Evolutionary conservation across 1,140 invertebrate genomes (phyloP).

Genomic region (Orius insidiosus): DNA sequence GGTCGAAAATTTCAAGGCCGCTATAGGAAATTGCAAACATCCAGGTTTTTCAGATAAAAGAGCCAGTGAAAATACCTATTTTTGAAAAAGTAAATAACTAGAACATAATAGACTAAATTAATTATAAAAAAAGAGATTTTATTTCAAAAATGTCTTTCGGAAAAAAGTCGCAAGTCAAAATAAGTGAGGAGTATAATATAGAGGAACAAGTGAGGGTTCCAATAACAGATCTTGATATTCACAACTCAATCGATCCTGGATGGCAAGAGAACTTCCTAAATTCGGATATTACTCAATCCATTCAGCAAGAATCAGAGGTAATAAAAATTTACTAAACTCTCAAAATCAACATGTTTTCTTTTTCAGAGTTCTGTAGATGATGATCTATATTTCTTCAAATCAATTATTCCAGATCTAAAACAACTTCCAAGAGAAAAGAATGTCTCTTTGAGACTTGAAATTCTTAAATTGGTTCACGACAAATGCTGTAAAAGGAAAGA

Average conservation of each 20-base stretch:
- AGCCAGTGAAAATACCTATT: too few relatives aligned
- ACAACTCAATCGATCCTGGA: not conserved
- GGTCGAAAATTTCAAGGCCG: too few relatives aligned
- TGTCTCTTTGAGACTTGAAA: conserved; percentile 11
- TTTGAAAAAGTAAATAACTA: too few relatives aligned
- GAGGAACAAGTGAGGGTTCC: not conserved
- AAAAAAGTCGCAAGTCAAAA: not conserved
- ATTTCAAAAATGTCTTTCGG: conserved; percentile 11
- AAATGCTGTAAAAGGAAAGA: conserved; percentile 3
- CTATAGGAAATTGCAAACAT: too few relatives aligned
- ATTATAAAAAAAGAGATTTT: too few relatives aligned
- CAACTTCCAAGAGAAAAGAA: conserved; percentile 14
- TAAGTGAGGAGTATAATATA: not conserved
- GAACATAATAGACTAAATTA: too few relatives aligned
- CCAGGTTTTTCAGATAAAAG: too few relatives aligned
- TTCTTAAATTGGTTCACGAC: conserved; percentile 11
- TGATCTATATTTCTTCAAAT: conserved; percentile 15
- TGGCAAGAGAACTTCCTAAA: not conserved
- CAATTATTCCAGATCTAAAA: conserved; percentile 12
- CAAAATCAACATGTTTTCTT: not conserved
- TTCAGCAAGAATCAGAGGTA: not conserved
- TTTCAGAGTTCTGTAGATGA: conserved; percentile 10
- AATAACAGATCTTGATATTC: not conserved
- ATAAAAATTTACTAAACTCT: not conserved
- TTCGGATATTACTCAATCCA: not conserved